Evolutionary conservation across 2,797 vertebrate genomes (phyloP), one percentile per base, ranked within the genome.

Genomic region (Antrozous pallidus): DNA sequence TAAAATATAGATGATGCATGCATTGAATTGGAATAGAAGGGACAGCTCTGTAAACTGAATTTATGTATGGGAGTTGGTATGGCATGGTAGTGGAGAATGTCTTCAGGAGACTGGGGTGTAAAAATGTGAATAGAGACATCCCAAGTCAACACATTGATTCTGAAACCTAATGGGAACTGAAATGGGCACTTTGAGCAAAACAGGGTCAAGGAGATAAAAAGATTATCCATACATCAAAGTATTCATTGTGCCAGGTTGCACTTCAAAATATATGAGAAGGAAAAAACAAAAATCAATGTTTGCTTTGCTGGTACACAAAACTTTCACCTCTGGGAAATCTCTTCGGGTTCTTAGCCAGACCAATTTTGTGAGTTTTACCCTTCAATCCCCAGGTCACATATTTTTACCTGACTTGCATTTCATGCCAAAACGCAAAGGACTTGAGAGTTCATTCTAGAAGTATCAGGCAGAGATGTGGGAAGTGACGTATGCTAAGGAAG

Each of bases 351-450:
- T 12, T 87, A 70, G 36, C 67, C 91, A 97, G 78, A 91, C 45
- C 88, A 96, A 82, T 96, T 94, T 97, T 94, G 70, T 95, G 74
- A 90, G 49, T 80, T 93, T 95, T 91, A 90, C 38, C 75, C 54
- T 93, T 96, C 86, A 86, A 26, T 92, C 56, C 63, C 33, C 65
- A 92, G 75, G 71, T 90, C 88, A 87, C 22, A 80, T 24, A 87
- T 70, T 93, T 96, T 91, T 90, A 86, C 71, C 75, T 97, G 74
- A 88, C 49, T 90, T 85, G 31, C 38, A 70, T 33, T 74, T 91
- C 40, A 18, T 54, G 69, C 67, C 85, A 93, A 88, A 49, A 96
- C 94, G 18, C 69, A 87, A 91, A 86, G 83, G 65, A 85, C 16
- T 69, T 61, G 28, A 45, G 49, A 96, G 85, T 74, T 94, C 16